Evolutionary conservation across 1,140 invertebrate species (phyloP), one percentile per base, ranked within the genome.

Genomic region (Drosophila virilis): DNA sequence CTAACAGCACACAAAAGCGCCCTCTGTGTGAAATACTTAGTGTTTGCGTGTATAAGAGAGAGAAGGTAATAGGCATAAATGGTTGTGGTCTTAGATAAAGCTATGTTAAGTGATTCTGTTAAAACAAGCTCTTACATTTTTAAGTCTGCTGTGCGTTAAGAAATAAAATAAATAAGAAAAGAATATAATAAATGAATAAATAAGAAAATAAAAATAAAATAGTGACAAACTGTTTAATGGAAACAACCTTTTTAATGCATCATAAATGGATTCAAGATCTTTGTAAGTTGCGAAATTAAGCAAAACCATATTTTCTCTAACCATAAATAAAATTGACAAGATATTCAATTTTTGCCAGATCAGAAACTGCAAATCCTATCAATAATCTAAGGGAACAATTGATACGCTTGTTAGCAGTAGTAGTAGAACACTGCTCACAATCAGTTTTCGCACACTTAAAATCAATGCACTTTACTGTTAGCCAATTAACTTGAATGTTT

Each of bases 401-500:
- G 22, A 2, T 22, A 22, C 22, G 1, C 3, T 22, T 2, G 22
- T 22, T 17, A 1, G 17, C n/a, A n/a, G n/a, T n/a, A n/a, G n/a
- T n/a, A n/a, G n/a, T n/a, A n/a, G n/a, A n/a, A n/a, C n/a, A 32
- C 48, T 50, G 12, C 12, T 13, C 6, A 1, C 33, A 13, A 6
- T 12, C 6, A 28, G 12, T 32, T 35, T 13, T 52, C 51, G 8
- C 4, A 37, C 51, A 37, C 33, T 35, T n/a, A 8, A 52, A 52
- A 37, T 52, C 51, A 52, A 32, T 17, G n/a, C 40, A 45, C 8
- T 35, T 8, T 9, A 43, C 33, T 59, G 8, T 33, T 10, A 17
- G 33, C n/a, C 57, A 68, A 68, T 59, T 68, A 60, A 54, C 48
- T 60, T 17, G 15, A 37, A 33, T 45, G 15, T 38, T 60, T 54